These are phyloP conservation scores for Plemyria rubiginata DNA, from an alignment of 2,888 invertebrate genomes.

Conservation along the genomic window DNA sequence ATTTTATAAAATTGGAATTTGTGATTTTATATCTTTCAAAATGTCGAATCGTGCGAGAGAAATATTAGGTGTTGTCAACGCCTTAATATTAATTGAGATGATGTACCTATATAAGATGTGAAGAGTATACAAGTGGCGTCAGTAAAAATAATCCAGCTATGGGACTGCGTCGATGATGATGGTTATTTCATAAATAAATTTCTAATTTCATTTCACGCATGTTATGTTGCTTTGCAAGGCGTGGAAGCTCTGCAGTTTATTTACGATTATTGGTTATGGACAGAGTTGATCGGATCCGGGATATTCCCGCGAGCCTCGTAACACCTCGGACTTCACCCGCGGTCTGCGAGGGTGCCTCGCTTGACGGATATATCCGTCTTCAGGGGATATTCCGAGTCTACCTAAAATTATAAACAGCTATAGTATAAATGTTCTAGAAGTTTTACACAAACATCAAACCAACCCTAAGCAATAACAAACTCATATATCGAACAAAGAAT, in stretches of 20 bases:
- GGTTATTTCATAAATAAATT: neutral
- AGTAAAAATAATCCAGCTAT: too few relatives aligned
- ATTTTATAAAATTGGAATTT: too few relatives aligned
- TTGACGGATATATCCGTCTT: slow-evolving; percentile 82
- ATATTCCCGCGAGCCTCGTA: slow-evolving; percentile 80
- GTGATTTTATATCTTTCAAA: too few relatives aligned
- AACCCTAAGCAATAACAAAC: slow-evolving; percentile 44
- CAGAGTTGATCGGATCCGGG: slow-evolving; percentile 72
- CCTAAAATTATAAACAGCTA: slow-evolving; percentile 74
- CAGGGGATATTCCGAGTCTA: slow-evolving; percentile 67
- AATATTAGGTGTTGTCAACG: too few relatives aligned
- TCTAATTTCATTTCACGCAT: slow-evolving; percentile 42
- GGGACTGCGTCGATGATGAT: neutral
- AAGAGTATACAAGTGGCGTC: too few relatives aligned
- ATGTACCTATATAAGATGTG: too few relatives aligned
- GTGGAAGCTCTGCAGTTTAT: slow-evolving; percentile 67
- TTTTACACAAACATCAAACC: slow-evolving; percentile 17
- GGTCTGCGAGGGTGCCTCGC: slow-evolving; percentile 63
- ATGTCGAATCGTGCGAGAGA: too few relatives aligned
- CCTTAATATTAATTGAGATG: too few relatives aligned
- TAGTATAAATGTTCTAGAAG: slow-evolving; percentile 2
- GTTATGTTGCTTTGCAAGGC: slow-evolving; percentile 48
- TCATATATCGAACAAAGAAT: slow-evolving; percentile 52
- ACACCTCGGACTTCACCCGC: slow-evolving; percentile 74
- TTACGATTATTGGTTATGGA: slow-evolving; percentile 85